A percentile compares a stretch with the other conserved stretches of the same genome.
Conservation (phyloP, 2,888 invertebrate genomes). For the Chaetogeoica ovagalla region DNA sequence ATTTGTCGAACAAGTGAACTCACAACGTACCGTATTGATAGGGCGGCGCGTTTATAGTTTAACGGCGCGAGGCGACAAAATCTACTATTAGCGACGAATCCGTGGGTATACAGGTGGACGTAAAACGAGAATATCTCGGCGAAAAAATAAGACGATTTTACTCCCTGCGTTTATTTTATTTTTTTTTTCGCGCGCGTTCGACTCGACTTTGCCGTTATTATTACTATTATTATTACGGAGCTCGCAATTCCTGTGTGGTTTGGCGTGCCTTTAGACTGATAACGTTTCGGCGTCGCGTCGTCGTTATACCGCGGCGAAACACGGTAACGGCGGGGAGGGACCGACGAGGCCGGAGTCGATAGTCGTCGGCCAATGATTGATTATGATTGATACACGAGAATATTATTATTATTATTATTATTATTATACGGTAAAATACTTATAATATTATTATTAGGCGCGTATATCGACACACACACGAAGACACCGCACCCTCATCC, state of each 20-base stretch:
- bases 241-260: constrained; percentile 25
- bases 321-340: no score
- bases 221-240: constrained; percentile 24
- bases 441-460: constrained; percentile 18
- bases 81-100: no score
- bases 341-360: constrained; percentile 43
- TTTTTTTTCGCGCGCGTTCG: no score
- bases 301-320: constrained; percentile 43
- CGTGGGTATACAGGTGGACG: no score
- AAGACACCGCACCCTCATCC: not conserved
- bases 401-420: constrained; percentile 12
- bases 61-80: no score
- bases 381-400: constrained; percentile 55
- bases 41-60: no score
- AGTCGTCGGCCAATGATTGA: constrained; percentile 54
- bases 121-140: no score
- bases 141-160: no score
- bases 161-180: no score
- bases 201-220: not conserved
- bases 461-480: not conserved
- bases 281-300: constrained; percentile 42
- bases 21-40: no score
- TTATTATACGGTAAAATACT: constrained; percentile 2
- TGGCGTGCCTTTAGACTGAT: constrained; percentile 32
- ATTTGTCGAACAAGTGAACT: no score